phyloP scores from a whole-genome alignment of 2,888 invertebrate genomes.

The Spialia ferax region DNA sequence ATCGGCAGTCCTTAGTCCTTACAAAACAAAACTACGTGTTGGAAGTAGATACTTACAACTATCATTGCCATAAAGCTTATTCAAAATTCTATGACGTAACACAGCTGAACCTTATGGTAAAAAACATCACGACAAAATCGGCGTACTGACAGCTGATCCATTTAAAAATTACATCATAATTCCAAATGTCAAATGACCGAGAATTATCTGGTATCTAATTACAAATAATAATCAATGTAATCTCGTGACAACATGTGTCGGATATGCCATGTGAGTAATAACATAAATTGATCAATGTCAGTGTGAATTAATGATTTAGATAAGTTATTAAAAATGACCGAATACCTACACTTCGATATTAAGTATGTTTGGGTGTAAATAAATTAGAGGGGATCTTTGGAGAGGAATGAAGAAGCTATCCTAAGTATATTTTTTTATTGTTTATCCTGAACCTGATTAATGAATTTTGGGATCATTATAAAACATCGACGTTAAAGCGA shows the following conservation, averaged over 20 bases:
- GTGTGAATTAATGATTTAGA: constrained; percentile 31
- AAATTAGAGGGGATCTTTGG: not conserved
- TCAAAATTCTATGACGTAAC: not conserved
- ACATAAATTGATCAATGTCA: constrained; percentile 35
- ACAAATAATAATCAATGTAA: constrained; percentile 32
- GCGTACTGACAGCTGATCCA: constrained; percentile 8
- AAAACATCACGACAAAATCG: not conserved
- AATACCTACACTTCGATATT: not conserved
- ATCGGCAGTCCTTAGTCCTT: too few relatives aligned
- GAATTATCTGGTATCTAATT: constrained; percentile 26
- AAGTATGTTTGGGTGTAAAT: constrained; percentile 6
- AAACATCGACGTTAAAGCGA: too few relatives aligned
- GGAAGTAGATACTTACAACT: too few relatives aligned
- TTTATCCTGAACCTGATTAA: too few relatives aligned
- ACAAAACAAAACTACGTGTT: too few relatives aligned
- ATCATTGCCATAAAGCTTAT: not conserved
- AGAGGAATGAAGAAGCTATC: not conserved
- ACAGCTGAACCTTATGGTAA: not conserved
- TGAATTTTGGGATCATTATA: too few relatives aligned
- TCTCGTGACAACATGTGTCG: constrained; percentile 35
- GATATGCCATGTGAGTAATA: constrained; percentile 30
- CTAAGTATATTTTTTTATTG: too few relatives aligned
- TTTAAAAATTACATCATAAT: constrained; percentile 11
- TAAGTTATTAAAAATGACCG: constrained; percentile 25
- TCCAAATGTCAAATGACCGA: constrained; percentile 16